phyloP scores from a whole-genome alignment of 2,888 invertebrate species.

The Caenorhabditis angaria region DNA sequence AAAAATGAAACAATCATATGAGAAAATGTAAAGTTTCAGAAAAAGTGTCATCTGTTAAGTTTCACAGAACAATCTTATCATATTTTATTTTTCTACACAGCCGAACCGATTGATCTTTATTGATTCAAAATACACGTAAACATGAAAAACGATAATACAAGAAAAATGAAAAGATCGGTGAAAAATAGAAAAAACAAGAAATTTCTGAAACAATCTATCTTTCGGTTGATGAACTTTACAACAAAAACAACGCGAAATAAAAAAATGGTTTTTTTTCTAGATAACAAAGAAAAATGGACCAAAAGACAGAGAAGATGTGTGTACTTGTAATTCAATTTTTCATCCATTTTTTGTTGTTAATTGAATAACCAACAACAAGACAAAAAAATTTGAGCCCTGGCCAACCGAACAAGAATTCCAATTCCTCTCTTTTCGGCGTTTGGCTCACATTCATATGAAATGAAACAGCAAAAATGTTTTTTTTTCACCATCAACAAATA shows the following conservation, averaged over 20 bases:
- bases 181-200: not conserved
- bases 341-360: not conserved
- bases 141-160: not conserved
- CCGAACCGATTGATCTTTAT: slow-evolving; percentile 2
- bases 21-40: not conserved
- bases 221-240: not conserved
- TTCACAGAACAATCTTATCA: not conserved
- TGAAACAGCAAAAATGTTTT: not conserved
- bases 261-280: not conserved
- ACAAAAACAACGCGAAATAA: not conserved
- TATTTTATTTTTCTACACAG: not conserved
- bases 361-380: too few species aligned
- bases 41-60: not conserved
- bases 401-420: not conserved
- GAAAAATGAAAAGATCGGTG: not conserved
- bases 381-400: not conserved
- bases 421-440: not conserved
- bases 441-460: too few species aligned
- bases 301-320: not conserved
- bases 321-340: slow-evolving; percentile 1
- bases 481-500: slow-evolving; percentile 4
- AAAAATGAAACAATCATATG: not conserved
- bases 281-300: not conserved
- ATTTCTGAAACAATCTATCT: not conserved
- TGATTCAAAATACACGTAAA: not conserved